phyloP scores from a whole-genome alignment of 2,113 vertebrate species.

The Isichthys henryi region DNA sequence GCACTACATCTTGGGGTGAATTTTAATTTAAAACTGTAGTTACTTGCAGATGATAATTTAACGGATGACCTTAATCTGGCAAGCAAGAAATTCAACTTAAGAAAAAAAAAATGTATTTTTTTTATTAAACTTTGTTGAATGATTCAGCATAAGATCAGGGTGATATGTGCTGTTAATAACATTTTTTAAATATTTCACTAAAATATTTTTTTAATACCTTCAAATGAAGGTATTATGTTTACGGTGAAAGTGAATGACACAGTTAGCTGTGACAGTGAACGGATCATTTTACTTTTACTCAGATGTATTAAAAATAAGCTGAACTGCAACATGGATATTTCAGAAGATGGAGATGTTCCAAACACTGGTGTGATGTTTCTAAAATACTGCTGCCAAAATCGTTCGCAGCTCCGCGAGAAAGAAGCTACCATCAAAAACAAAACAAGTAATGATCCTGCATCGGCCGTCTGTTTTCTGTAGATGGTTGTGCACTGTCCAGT shows the following conservation, averaged over 20 bases:
- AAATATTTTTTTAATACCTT: background rate
- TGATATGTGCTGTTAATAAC: conserved; percentile 1
- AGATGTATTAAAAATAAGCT: background rate
- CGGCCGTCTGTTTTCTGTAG: background rate
- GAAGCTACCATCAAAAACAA: background rate
- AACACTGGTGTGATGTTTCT: background rate
- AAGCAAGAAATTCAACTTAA: background rate
- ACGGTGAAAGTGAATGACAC: background rate
- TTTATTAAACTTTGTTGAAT: background rate
- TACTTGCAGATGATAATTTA: background rate
- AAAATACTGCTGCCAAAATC: background rate
- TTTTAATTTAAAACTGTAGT: background rate
- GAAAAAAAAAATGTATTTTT: background rate
- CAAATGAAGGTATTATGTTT: background rate
- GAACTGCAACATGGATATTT: background rate
- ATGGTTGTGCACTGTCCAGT: background rate
- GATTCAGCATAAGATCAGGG: background rate
- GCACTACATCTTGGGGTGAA: background rate
- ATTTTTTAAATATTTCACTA: background rate
- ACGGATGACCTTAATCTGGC: background rate
- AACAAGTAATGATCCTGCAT: background rate
- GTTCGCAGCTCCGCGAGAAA: background rate
- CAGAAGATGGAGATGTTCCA: background rate
- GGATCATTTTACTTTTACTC: background rate
- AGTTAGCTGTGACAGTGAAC: background rate